Evolutionary conservation across 1,140 invertebrate species (phyloP).

Genomic region (Achatina immaculata): DNA sequence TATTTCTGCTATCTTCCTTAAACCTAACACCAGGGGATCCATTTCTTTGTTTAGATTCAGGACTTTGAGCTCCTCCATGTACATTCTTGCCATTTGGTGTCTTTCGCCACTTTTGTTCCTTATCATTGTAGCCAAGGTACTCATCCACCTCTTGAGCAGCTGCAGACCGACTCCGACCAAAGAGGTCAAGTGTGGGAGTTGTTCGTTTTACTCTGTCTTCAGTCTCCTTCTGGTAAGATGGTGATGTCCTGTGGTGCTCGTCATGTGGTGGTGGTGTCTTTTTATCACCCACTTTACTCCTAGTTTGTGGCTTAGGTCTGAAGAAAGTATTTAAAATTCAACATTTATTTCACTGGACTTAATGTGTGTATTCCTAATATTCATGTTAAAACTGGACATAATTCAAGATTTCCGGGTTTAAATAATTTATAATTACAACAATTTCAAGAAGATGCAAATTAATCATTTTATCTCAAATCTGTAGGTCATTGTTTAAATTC

Average conservation of each 20-base stretch:
- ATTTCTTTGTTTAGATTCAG: neutral
- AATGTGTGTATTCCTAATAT: too few relatives aligned
- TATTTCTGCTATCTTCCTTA: slow-evolving; percentile 24
- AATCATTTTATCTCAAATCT: too few relatives aligned
- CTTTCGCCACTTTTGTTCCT: neutral
- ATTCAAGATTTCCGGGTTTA: too few relatives aligned
- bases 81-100: neutral
- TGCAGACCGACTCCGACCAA: slow-evolving; percentile 29
- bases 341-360: too few relatives aligned
- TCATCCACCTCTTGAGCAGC: slow-evolving; percentile 3
- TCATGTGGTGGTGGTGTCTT: neutral
- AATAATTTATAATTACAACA: too few relatives aligned
- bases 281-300: slow-evolving; percentile 11
- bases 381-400: too few relatives aligned
- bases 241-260: neutral
- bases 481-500: too few relatives aligned
- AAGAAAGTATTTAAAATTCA: too few relatives aligned
- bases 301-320: slow-evolving; percentile 21
- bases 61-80: neutral
- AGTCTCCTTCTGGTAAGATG: slow-evolving; percentile 11
- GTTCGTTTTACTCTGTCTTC: slow-evolving; percentile 24
- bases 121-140: neutral
- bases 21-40: neutral
- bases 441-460: too few relatives aligned
- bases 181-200: slow-evolving; percentile 40